These are phyloP conservation scores for Euthynnus affinis DNA, from an alignment of 2,797 vertebrate species.

Conservation along the genomic window DNA sequence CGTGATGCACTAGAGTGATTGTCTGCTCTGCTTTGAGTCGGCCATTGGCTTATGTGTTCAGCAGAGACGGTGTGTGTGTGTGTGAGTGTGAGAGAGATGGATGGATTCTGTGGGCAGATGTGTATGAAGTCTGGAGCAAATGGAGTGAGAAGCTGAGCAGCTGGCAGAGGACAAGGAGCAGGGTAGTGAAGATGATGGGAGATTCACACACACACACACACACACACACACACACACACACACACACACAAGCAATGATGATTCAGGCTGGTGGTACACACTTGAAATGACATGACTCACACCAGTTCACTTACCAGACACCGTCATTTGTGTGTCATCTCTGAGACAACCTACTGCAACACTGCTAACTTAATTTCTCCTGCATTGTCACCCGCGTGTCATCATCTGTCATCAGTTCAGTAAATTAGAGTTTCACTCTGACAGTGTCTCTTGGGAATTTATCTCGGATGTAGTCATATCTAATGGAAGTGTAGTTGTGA, in stretches of 20 bases:
- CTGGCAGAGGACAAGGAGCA: constrained; percentile 81
- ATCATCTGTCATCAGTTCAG: constrained; percentile 72
- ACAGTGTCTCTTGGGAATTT: constrained; percentile 67
- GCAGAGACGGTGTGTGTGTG: constrained; percentile 1
- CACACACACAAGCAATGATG: constrained; percentile 27
- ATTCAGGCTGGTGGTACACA: constrained; percentile 51
- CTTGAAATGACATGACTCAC: constrained; percentile 68
- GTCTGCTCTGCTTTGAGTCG: constrained; percentile 30
- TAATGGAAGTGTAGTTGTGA: constrained; percentile 70
- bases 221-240: constrained; percentile 23
- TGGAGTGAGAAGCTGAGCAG: constrained; percentile 85
- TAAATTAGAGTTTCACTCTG: constrained; percentile 70
- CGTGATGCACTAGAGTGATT: constrained; percentile 38
- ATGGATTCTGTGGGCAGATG: constrained; percentile 83
- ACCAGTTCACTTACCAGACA: constrained; percentile 71
- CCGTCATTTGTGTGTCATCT: constrained; percentile 74
- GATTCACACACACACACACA: constrained; percentile 43
- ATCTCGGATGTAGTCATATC: constrained; percentile 61
- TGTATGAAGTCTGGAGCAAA: constrained; percentile 86
- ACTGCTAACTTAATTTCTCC: constrained; percentile 70
- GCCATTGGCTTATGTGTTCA: constrained; percentile 39
- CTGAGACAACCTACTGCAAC: constrained; percentile 58
- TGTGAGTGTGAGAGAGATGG: constrained; percentile 48
- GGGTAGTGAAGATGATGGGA: constrained; percentile 69
- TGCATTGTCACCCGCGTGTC: constrained; percentile 63